These are phyloP conservation scores for Paragorgia papillata DNA, from an alignment of 92 coral and sea anemone genomes.

Conservation along the genomic window DNA sequence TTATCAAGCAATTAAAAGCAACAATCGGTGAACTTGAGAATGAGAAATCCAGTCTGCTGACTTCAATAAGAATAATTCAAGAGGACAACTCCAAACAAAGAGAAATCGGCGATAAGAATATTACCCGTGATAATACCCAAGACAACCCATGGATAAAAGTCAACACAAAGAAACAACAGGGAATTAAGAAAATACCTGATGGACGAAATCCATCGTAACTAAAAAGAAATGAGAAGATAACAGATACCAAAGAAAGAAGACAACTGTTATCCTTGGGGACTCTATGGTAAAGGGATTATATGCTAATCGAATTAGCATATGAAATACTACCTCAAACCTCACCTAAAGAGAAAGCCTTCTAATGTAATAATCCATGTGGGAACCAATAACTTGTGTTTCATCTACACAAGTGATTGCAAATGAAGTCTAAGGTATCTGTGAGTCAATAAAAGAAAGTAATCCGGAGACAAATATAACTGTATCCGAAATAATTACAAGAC, in stretches of 20 bases:
- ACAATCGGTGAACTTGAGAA: neutral
- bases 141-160: slow-evolving; percentile 8
- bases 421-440: too few relatives aligned
- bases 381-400: neutral
- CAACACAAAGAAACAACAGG: neutral
- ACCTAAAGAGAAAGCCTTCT: neutral
- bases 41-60: slow-evolving; percentile 18
- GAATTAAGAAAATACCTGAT: neutral
- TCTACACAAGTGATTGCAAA: neutral
- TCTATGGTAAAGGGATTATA: neutral
- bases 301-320: neutral
- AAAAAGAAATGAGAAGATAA: neutral
- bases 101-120: neutral
- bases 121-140: neutral
- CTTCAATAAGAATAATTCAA: slow-evolving; percentile 24
- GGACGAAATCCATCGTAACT: neutral
- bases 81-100: neutral
- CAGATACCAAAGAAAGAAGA: neutral
- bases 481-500: slow-evolving; percentile 5
- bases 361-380: slow-evolving; percentile 7
- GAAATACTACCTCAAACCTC: slow-evolving; percentile 10
- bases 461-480: neutral
- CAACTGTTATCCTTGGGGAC: slow-evolving; percentile 4
- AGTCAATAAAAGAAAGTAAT: neutral
- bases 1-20: neutral